phyloP scores from a whole-genome alignment of 2,797 vertebrate genomes.

The Odontamblyopus lacepedii region DNA sequence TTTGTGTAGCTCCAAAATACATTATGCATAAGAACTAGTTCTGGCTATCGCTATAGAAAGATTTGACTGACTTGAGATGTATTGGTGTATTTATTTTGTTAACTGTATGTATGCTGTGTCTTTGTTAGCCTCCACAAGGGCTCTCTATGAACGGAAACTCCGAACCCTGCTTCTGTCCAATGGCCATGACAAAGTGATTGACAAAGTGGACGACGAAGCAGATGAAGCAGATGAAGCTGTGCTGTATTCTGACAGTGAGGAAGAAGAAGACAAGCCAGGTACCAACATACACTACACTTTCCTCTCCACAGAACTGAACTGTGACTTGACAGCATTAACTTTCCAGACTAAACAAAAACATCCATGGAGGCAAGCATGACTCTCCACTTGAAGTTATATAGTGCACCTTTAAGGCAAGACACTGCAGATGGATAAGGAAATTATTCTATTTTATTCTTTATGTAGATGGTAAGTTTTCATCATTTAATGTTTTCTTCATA shows the following conservation, averaged over 20 bases:
- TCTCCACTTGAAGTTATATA: too few relatives aligned
- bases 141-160: conserved; percentile 83
- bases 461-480: too few relatives aligned
- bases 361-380: too few relatives aligned
- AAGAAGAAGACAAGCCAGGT: conserved; percentile 60
- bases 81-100: neutral
- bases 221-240: conserved; percentile 38
- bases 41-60: neutral
- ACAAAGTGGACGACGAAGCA: conserved; percentile 51
- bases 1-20: too few relatives aligned
- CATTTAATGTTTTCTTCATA: too few relatives aligned
- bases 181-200: conserved; percentile 33
- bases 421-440: neutral
- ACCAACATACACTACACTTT: too few relatives aligned
- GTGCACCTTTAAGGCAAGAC: neutral
- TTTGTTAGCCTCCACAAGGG: conserved; percentile 81
- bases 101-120: conserved; percentile 17
- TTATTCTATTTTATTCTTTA: too few relatives aligned
- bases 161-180: conserved; percentile 63
- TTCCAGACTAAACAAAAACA: too few relatives aligned
- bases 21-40: too few relatives aligned
- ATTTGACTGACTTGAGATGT: neutral
- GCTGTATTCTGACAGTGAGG: conserved; percentile 73
- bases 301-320: neutral
- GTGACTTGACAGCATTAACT: too few relatives aligned